phyloP scores from a whole-genome alignment of 2,888 invertebrate genomes.

The Megalurothrips usitatus region DNA sequence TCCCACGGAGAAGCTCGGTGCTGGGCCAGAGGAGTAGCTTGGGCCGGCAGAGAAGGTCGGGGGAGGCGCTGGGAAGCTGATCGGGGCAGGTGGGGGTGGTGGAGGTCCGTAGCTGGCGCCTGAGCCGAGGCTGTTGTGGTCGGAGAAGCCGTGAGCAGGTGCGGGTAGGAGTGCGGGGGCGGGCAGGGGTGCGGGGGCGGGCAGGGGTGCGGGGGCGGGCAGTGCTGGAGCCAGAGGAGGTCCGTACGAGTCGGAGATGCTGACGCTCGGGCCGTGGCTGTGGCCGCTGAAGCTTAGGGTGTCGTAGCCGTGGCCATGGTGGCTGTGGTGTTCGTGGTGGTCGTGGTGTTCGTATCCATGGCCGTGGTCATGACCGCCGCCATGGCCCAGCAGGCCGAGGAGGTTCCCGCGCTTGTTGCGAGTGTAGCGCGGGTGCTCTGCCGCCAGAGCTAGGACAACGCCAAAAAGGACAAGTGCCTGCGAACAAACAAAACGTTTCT shows the following conservation, averaged over 20 bases:
- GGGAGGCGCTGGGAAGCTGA: background rate
- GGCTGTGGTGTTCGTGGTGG: background rate
- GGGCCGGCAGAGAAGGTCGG: background rate
- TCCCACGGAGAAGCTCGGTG: background rate
- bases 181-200: background rate
- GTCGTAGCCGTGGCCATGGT: background rate
- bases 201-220: background rate
- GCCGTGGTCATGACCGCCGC: background rate
- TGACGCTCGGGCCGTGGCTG: background rate
- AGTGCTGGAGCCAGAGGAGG: background rate
- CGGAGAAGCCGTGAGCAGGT: background rate
- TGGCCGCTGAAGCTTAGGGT: constrained; percentile 6
- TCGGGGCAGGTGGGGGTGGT: background rate
- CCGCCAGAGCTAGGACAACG: constrained; percentile 8
- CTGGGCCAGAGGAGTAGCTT: background rate
- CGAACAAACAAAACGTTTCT: background rate
- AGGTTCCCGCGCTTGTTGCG: constrained; percentile 15
- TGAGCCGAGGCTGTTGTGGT: background rate
- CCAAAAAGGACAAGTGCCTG: constrained; percentile 24
- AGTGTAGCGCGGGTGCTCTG: background rate
- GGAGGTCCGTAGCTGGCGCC: background rate
- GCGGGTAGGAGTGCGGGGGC: background rate
- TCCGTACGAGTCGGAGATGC: background rate
- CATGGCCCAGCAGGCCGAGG: background rate
- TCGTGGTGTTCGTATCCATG: background rate